Evolutionary conservation across 2,113 vertebrate genomes (phyloP).

Genomic region (Guaruba guarouba): DNA sequence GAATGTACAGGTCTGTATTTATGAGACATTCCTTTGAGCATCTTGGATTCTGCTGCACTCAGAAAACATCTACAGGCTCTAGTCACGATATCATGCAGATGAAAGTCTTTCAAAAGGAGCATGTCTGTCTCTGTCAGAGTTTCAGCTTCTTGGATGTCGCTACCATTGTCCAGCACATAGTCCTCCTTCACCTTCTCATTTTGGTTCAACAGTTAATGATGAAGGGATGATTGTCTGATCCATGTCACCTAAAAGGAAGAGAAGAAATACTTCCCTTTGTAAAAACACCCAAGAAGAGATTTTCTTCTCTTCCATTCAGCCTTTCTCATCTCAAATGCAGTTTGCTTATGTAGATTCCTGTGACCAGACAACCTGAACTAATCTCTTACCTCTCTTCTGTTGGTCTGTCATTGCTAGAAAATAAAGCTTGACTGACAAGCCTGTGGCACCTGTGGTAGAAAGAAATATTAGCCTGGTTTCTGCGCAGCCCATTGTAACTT

Average conservation of each 20-base stretch:
- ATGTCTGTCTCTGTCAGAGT: not conserved
- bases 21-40: not conserved
- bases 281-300: not conserved
- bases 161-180: not conserved
- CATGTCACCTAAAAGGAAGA: not conserved
- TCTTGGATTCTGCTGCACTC: not conserved
- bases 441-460: not conserved
- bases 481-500: not conserved
- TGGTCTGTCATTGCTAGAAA: not conserved
- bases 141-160: not conserved
- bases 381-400: constrained; percentile 3
- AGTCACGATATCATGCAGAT: not conserved
- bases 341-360: constrained; percentile 1
- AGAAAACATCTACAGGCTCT: not conserved
- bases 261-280: not conserved
- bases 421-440: not conserved
- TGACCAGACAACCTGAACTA: constrained; percentile 2
- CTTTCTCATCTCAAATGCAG: not conserved
- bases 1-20: not conserved
- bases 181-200: not conserved
- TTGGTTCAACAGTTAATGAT: not conserved
- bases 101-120: not conserved
- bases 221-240: not conserved
- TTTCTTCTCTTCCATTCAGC: not conserved
- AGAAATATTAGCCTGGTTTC: not conserved